Evolutionary conservation across 1,140 invertebrate species (phyloP), one percentile per base, ranked within the genome.

Genomic region (Rhynchophorus ferrugineus): DNA sequence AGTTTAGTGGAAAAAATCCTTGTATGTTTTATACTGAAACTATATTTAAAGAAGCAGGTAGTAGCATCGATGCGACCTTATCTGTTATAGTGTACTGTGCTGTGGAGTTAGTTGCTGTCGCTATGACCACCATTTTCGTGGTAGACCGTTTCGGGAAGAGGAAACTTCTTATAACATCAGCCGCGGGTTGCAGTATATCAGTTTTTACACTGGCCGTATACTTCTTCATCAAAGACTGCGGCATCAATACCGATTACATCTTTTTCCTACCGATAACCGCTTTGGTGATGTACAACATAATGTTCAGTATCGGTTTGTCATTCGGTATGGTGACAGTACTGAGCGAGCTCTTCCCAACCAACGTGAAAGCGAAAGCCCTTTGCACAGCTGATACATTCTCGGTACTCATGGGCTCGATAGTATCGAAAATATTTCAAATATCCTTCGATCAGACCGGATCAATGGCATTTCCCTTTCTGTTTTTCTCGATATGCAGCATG

Each of bases 91-190:
- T 75, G 16, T 62, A 85, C 44, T 83, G 80, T 51, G 59, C 69
- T 1, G 67, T 83, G 16, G 82, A 84, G 59, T 67, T 87, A 3
- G 50, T 76, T 13, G 86, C 89, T 7, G 58, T 60, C 3, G 92
- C 89, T 3, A 82, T 93, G 6, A 61, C 79, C 37, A 78, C 82
- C 0, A 79, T 79, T 0, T 69, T 82, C 33, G 64, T 85, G 19
- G 83, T 88, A 41, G 87, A 90, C 69, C 78, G 77, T 48, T 75
- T 77, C 18, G 87, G 88, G 11, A 75, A 87, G 59, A 78, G 80
- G 61, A 76, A 79, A n/a, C 70, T 89, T 13, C 66, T 89, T 9
- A 67, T 82, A 5, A 62, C 79, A 20, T 85, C 83, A 0, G 75
- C 75, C 21, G 66, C 67, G 17, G 77, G 76, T 35, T 78, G 76